phyloP scores from a whole-genome alignment of 2,113 vertebrate genomes.

The Microcebus jonahi region DNA sequence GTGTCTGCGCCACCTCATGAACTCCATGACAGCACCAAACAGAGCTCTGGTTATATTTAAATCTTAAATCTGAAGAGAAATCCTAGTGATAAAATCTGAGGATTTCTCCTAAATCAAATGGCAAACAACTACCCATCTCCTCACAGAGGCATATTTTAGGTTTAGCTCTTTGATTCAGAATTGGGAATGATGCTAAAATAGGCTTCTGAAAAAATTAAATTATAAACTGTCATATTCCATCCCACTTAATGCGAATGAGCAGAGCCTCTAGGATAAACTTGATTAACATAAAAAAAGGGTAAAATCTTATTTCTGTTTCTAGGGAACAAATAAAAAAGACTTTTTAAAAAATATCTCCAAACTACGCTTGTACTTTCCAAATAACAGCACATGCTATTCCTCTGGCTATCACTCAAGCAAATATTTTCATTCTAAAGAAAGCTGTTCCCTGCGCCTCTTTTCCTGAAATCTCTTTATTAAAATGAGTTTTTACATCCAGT shows the following conservation, averaged over 20 bases:
- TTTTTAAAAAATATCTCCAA: background rate
- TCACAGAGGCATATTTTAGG: constrained; percentile 61
- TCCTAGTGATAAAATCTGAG: constrained; percentile 53
- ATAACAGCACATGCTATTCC: constrained; percentile 28
- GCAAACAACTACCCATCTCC: constrained; percentile 70
- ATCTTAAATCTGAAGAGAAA: constrained; percentile 61
- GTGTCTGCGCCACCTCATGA: background rate
- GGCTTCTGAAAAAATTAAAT: constrained; percentile 71
- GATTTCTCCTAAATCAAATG: constrained; percentile 67
- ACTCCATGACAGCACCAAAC: background rate
- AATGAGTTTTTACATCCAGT: constrained; percentile 3
- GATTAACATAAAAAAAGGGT: constrained; percentile 69
- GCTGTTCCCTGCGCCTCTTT: constrained; percentile 28
- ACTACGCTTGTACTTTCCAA: constrained; percentile 29
- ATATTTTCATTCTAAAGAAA: constrained; percentile 49
- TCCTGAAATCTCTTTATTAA: constrained; percentile 5
- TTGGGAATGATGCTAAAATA: constrained; percentile 73
- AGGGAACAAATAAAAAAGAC: constrained; percentile 62
- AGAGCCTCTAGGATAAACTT: constrained; percentile 73
- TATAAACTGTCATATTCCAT: constrained; percentile 73
- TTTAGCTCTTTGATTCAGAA: constrained; percentile 67
- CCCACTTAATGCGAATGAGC: constrained; percentile 65
- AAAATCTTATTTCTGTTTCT: constrained; percentile 68
- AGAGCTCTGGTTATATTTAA: constrained; percentile 48
- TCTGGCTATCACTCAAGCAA: constrained; percentile 32